These are phyloP conservation scores for Limnodromus scolopaceus DNA, from an alignment of 2,797 vertebrate species.

Conservation along the genomic window DNA sequence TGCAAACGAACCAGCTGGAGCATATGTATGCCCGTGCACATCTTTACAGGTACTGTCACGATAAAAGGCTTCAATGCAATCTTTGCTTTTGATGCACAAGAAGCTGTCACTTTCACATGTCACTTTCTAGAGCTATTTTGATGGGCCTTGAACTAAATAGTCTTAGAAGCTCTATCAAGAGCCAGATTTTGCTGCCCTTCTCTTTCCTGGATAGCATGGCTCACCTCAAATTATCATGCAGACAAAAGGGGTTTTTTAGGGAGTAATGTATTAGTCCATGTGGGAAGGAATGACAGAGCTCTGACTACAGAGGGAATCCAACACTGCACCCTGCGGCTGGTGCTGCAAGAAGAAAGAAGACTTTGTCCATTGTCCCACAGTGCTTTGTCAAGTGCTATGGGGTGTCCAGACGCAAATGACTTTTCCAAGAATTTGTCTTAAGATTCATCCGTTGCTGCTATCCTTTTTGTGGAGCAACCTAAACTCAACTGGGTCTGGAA, in stretches of 20 bases:
- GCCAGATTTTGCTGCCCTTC: not conserved
- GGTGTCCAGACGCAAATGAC: not conserved
- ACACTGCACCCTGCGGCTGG: not conserved
- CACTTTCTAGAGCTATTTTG: not conserved
- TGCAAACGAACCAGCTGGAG: not conserved
- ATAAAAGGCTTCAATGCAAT: rapidly evolving
- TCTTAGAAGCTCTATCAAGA: not conserved
- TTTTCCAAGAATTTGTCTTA: not conserved
- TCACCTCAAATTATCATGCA: not conserved
- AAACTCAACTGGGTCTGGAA: not conserved
- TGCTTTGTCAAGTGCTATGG: not conserved
- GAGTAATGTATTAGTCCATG: not conserved
- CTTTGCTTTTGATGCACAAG: not conserved
- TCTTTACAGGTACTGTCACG: not conserved
- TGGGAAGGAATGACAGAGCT: not conserved
- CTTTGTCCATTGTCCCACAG: not conserved
- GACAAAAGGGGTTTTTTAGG: not conserved
- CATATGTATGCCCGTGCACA: not conserved
- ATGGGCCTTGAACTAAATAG: not conserved
- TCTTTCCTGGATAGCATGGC: not conserved
- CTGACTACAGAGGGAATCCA: not conserved
- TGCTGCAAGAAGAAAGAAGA: not conserved
- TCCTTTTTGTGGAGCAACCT: not conserved
- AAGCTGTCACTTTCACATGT: not conserved
- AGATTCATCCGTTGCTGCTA: not conserved